These are phyloP conservation scores for Galagoides demidoff DNA, from an alignment of 2,797 vertebrate species.

Conservation along the genomic window DNA sequence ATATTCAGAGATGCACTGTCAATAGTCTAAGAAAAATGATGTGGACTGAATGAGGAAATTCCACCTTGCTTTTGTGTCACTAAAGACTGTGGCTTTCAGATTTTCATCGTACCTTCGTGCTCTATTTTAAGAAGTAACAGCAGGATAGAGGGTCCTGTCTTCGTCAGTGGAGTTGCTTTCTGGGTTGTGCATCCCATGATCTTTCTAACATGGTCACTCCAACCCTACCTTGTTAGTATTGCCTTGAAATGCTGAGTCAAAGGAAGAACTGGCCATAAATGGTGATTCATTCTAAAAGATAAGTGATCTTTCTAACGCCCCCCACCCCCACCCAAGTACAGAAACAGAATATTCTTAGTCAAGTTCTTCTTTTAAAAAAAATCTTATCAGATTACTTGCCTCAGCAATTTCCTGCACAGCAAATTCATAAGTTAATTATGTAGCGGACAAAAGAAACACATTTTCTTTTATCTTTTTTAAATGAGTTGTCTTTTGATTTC, in stretches of 20 bases:
- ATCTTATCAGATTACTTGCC: slow-evolving; percentile 53
- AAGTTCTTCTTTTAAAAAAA: slow-evolving; percentile 8
- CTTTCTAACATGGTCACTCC: neutral
- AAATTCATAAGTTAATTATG: slow-evolving; percentile 65
- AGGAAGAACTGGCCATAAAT: slow-evolving; percentile 10
- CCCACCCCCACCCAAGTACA: neutral
- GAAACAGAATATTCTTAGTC: slow-evolving; percentile 32
- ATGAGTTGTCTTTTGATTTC: slow-evolving; percentile 49
- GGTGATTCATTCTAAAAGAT: slow-evolving; percentile 29
- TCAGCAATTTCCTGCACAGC: slow-evolving; percentile 29
- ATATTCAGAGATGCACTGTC: neutral
- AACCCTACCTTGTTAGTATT: neutral
- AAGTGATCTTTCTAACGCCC: neutral
- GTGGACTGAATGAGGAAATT: neutral
- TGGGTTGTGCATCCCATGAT: neutral
- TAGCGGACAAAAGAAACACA: neutral
- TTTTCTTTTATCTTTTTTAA: slow-evolving; percentile 66
- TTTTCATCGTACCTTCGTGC: neutral
- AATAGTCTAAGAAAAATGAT: neutral
- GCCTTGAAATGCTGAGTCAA: neutral
- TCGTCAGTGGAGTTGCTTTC: neutral
- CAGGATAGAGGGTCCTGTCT: neutral
- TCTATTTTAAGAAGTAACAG: neutral
- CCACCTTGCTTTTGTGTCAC: neutral
- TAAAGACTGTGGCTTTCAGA: neutral